Conservation (phyloP, 2,888 invertebrate genomes). For the Clostera curtula region DNA sequence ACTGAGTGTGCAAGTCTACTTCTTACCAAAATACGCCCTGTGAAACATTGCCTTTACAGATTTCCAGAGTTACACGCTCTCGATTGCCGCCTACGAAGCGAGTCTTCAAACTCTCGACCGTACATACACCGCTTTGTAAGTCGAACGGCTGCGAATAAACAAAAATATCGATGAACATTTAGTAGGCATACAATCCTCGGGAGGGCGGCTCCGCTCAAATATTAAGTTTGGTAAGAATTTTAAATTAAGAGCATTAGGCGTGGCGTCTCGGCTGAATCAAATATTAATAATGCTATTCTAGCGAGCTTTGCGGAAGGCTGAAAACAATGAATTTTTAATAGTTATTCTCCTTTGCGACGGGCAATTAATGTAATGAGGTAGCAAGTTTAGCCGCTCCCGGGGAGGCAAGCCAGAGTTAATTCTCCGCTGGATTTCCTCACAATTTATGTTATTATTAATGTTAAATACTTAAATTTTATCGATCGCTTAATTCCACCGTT, state of each 20-base stretch:
- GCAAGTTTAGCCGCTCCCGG: constrained; percentile 40
- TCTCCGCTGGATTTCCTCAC: constrained; percentile 31
- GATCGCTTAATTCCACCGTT: constrained; percentile 1
- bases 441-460: constrained; percentile 20
- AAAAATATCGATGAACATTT: constrained; percentile 31
- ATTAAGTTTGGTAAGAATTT: constrained; percentile 70
- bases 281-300: constrained; percentile 65
- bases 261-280: constrained; percentile 58
- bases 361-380: constrained; percentile 63
- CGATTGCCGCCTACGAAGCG: constrained; percentile 38
- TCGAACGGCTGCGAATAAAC: constrained; percentile 49
- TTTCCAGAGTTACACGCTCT: constrained; percentile 36
- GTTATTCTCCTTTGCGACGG: constrained; percentile 53
- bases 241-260: constrained; percentile 63
- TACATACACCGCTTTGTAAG: constrained; percentile 41
- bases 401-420: constrained; percentile 37
- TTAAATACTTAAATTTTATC: constrained; percentile 14
- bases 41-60: constrained; percentile 38
- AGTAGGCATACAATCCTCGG: constrained; percentile 38
- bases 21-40: constrained; percentile 37
- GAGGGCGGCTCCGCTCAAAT: constrained; percentile 56
- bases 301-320: constrained; percentile 44
- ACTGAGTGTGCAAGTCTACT: constrained; percentile 59
- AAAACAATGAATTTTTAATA: constrained; percentile 67
- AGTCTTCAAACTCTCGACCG: constrained; percentile 12